phyloP scores from a whole-genome alignment of 2,888 invertebrate species.

The Ectobius pallidus region DNA sequence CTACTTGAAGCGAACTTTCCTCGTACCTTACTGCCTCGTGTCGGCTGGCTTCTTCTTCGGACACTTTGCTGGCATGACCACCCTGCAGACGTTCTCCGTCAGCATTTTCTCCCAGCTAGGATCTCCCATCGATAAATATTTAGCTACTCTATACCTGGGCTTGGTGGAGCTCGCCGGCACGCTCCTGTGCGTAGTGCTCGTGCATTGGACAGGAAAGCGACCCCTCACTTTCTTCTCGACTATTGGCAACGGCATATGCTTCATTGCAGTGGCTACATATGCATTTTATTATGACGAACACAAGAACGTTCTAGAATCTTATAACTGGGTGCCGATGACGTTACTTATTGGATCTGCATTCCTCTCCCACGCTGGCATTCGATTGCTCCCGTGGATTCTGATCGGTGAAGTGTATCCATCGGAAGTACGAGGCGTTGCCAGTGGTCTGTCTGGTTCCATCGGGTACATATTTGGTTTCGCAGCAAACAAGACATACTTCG shows the following conservation, averaged over 20 bases:
- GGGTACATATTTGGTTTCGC: constrained; percentile 79
- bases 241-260: constrained; percentile 68
- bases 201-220: constrained; percentile 76
- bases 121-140: constrained; percentile 77
- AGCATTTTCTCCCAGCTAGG: constrained; percentile 57
- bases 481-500: constrained; percentile 74
- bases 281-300: constrained; percentile 52
- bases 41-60: constrained; percentile 72
- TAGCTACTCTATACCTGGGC: constrained; percentile 75
- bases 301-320: constrained; percentile 39
- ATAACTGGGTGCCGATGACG: constrained; percentile 70
- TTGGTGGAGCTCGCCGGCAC: constrained; percentile 71
- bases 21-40: constrained; percentile 71
- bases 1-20: constrained; percentile 59
- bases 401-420: constrained; percentile 77
- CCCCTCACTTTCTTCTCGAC: constrained; percentile 71
- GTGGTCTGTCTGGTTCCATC: constrained; percentile 73
- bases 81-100: constrained; percentile 60
- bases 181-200: constrained; percentile 66
- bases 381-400: constrained; percentile 79
- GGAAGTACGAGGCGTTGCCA: constrained; percentile 71
- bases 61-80: constrained; percentile 77
- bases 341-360: constrained; percentile 71
- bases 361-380: constrained; percentile 70
- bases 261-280: constrained; percentile 65